Conservation (phyloP, 2,888 invertebrate species). For the Parnassius orleans region DNA sequence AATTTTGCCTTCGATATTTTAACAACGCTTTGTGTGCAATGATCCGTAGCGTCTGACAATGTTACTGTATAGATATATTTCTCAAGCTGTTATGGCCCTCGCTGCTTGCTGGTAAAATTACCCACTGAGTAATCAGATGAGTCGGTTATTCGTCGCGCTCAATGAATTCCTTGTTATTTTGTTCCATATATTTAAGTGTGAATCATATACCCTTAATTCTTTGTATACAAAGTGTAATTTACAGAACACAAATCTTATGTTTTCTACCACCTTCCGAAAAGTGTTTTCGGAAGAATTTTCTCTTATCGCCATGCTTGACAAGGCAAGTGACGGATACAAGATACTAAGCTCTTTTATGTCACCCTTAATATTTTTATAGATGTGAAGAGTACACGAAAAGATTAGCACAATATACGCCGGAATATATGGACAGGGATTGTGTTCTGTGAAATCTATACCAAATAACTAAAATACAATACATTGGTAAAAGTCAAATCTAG, state of each 20-base stretch:
- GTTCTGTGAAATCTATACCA: too few relatives aligned
- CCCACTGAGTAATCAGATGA: constrained; percentile 72
- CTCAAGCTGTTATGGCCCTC: constrained; percentile 48
- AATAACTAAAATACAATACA: too few relatives aligned
- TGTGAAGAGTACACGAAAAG: too few relatives aligned
- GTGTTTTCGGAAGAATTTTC: not conserved
- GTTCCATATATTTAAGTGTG: constrained; percentile 36
- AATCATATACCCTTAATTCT: constrained; percentile 45
- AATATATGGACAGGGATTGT: too few relatives aligned
- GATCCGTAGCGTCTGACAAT: constrained; percentile 65
- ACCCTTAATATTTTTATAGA: too few relatives aligned
- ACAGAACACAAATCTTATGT: too few relatives aligned
- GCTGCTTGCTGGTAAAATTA: constrained; percentile 61
- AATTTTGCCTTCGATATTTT: constrained; percentile 58
- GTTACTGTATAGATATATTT: constrained; percentile 67
- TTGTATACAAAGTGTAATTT: constrained; percentile 9
- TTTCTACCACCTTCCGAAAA: not conserved
- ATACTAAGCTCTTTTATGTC: too few relatives aligned
- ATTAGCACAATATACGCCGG: too few relatives aligned
- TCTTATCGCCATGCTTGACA: too few relatives aligned
- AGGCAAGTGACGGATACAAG: too few relatives aligned
- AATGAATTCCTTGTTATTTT: constrained; percentile 56
- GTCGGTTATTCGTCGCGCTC: constrained; percentile 61
- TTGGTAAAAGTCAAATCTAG: too few relatives aligned
- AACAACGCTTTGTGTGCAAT: constrained; percentile 64